phyloP scores from a whole-genome alignment of 2,797 vertebrate species.

The Thamnophis elegans region DNA sequence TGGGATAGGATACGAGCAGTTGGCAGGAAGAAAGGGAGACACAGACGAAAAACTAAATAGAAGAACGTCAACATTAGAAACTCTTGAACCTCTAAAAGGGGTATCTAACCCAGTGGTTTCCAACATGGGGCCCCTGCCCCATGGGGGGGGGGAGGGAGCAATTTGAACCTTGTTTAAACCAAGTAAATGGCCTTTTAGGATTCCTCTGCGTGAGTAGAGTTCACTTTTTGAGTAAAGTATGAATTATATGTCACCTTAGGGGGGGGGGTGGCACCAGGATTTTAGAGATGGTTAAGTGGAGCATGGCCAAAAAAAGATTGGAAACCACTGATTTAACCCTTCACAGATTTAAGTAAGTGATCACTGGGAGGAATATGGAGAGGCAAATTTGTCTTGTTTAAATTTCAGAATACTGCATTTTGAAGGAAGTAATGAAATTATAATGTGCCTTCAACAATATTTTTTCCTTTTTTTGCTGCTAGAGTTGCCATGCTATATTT shows the following conservation, averaged over 20 bases:
- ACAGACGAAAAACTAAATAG: not conserved
- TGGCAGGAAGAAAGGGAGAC: not conserved
- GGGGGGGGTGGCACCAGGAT: too few species aligned
- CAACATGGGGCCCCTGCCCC: too few species aligned
- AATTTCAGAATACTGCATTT: not conserved
- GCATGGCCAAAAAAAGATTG: too few species aligned
- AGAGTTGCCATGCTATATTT: not conserved
- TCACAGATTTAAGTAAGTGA: not conserved
- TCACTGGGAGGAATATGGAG: not conserved
- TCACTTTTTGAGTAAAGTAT: too few species aligned
- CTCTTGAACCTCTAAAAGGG: not conserved
- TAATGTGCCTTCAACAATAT: not conserved
- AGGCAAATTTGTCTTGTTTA: not conserved
- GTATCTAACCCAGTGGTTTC: too few species aligned
- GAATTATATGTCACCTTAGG: too few species aligned
- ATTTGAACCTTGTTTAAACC: too few species aligned
- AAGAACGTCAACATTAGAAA: not conserved
- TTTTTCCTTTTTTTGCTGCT: not conserved
- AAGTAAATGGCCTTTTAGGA: too few species aligned
- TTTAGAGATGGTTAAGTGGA: too few species aligned
- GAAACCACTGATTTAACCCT: not conserved
- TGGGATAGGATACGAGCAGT: not conserved
- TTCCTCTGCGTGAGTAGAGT: too few species aligned
- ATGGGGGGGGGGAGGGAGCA: too few species aligned
- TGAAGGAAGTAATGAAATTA: not conserved